These are phyloP conservation scores for Nannoperca australis DNA, from an alignment of 2,797 vertebrate genomes.

Conservation along the genomic window DNA sequence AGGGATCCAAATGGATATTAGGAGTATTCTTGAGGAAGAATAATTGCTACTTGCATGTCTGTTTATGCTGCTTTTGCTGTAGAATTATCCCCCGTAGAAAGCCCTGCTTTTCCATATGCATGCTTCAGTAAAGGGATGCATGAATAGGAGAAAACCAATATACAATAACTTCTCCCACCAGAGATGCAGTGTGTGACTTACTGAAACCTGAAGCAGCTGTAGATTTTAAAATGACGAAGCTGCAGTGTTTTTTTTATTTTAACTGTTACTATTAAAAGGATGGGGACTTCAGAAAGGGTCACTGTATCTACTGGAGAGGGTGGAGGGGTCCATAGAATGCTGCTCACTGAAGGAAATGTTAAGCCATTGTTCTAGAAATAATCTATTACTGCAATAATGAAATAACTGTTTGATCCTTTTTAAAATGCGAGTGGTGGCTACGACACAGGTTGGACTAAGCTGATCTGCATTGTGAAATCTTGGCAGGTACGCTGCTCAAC, in stretches of 20 bases:
- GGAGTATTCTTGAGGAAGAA: slow-evolving; percentile 36
- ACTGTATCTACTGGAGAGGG: background rate
- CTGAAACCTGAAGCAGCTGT: slow-evolving; percentile 11
- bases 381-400: slow-evolving; percentile 46
- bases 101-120: slow-evolving; percentile 67
- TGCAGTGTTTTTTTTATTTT: background rate
- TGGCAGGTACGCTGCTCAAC: slow-evolving; percentile 54
- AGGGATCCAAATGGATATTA: slow-evolving; percentile 15
- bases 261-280: background rate
- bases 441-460: slow-evolving; percentile 22
- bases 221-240: slow-evolving; percentile 14
- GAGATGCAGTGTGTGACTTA: slow-evolving; percentile 22
- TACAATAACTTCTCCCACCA: slow-evolving; percentile 29
- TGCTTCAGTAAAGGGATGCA: slow-evolving; percentile 69
- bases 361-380: slow-evolving; percentile 52
- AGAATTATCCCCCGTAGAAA: slow-evolving; percentile 50
- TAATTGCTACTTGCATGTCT: slow-evolving; percentile 74
- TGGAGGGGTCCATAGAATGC: background rate
- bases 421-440: background rate
- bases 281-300: background rate
- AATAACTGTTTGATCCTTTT: slow-evolving; percentile 10
- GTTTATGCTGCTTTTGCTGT: slow-evolving; percentile 65
- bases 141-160: slow-evolving; percentile 46
- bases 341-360: slow-evolving; percentile 29
- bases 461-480: slow-evolving; percentile 68